Conservation (phyloP, 1,140 invertebrate species). For the Procambarus virginalis region DNA sequence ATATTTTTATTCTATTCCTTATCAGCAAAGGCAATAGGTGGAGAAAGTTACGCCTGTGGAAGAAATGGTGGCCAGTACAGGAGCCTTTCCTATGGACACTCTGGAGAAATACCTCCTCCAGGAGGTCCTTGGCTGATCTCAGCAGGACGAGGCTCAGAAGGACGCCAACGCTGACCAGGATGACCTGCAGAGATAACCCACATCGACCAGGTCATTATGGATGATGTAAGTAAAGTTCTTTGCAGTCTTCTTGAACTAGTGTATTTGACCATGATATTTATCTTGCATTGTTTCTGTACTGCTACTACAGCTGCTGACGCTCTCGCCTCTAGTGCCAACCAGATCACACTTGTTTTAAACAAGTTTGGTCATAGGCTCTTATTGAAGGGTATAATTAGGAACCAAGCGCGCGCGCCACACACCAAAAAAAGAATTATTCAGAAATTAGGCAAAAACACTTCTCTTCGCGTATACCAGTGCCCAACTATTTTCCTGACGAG, state of each 20-base stretch:
- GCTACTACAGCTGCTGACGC: too few relatives aligned
- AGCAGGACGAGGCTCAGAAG: neutral
- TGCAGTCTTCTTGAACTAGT: neutral
- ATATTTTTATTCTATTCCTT: neutral
- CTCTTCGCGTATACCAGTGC: too few relatives aligned
- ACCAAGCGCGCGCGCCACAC: too few relatives aligned
- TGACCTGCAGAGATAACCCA: conserved; percentile 37
- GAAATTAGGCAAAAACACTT: too few relatives aligned
- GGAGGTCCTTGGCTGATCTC: neutral
- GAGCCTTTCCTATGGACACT: neutral
- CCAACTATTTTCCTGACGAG: too few relatives aligned
- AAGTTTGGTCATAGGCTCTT: too few relatives aligned
- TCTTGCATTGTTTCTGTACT: too few relatives aligned
- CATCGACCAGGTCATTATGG: conserved; percentile 22
- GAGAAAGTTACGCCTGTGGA: conserved; percentile 48
- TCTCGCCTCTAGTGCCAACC: too few relatives aligned
- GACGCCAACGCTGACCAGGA: neutral
- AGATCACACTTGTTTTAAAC: too few relatives aligned
- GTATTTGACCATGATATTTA: too few relatives aligned
- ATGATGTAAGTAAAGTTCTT: conserved; percentile 17
- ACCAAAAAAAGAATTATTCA: too few relatives aligned
- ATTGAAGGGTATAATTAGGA: too few relatives aligned
- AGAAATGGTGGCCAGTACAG: conserved; percentile 39
- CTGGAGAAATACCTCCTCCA: neutral
- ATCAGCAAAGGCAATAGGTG: conserved; percentile 11